Base-by-base conservation (phyloP, 2,888 invertebrate genomes). In the Diplazon laetatorius region DNA sequence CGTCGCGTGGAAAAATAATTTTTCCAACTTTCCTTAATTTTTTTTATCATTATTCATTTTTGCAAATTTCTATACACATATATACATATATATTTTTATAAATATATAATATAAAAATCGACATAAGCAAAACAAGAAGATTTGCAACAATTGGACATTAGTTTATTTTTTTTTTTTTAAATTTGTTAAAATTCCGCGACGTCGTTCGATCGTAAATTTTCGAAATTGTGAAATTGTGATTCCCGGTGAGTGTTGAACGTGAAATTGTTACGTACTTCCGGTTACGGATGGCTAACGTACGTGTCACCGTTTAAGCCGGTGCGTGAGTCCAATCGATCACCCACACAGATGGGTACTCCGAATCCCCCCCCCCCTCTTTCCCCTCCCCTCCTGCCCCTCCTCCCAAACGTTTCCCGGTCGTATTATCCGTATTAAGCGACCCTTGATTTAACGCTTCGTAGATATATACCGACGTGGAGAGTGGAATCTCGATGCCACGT, bases 371-470 rank as follows among this genome's bases (percentile, higher is more conserved):
- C 60, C 30, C 6, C 6, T 6, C 30, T 30, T 6, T 2, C 30
- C 6, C 30, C 4, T 2, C 30, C 30, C 30, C 30, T 30, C n/a
- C 52, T 60, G 5, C 57, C 57, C 9, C 20, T 18, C 22, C 37
- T 35, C 46, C 35, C 42, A 30, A 50, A 22, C 76, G n/a, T n/a
- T n/a, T n/a, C 76, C 55, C 52, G 44, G 18, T 39, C 74, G 76
- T 82, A 83, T 82, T 83, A 83, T 85, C 84, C 55, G 82, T 75
- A 78, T 84, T 82, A 83, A 80, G 74, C 81, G 74, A 78, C 46
- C 37, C 81, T 80, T 83, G 85, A 85, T 86, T 85, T 85, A n/a
- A 84, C 84, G 84, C 82, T 82, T 66, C 82, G 80, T 84, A 83
- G 83, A 83, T n/a, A n/a, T n/a, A n/a, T 68, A 59, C 63, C 44